Evolutionary conservation across 2,888 invertebrate genomes (phyloP), one percentile per base, ranked within the genome.

Genomic region (Brachycybe producta): DNA sequence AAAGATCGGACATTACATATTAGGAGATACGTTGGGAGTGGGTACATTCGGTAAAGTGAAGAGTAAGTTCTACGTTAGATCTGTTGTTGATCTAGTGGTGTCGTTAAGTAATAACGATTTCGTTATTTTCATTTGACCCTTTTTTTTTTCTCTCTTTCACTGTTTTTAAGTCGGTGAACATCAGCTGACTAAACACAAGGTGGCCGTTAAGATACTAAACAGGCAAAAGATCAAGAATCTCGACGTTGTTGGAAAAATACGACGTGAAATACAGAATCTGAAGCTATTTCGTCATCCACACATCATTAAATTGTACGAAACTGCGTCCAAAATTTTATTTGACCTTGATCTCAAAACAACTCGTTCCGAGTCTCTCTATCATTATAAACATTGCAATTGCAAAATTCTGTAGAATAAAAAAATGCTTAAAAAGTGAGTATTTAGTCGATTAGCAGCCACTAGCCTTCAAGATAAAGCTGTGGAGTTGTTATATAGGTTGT

Each of bases 41-140:
- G 98, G 98, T 26, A 98, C 98, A 3, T 98, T 98, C 72, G 98
- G 98, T 51, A 98, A 98, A 76, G 98, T 98, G 2, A 99, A 99
- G 75, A 92, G 79, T 79, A 68, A 65, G 73, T 61, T 23, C 21
- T 34, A 13, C 4, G 11, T 11, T 11, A 38, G 15, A 38, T 38
- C 38, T 7, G 21, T 7, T 17, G n/a, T 24, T 45, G n/a, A 13
- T 15, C 7, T 19, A 13, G 8, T 21, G 13, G 11, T 44, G 7
- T 17, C 7, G 8, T 11, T 17, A 38, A 38, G 7, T 7, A 7
- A 38, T 38, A 8, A 8, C 8, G n/a, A n/a, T n/a, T n/a, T n/a
- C n/a, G 17, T 24, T 23, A 48, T 26, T 21, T 43, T 17, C 7
- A 46, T 32, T 35, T 34, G n/a, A 17, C 21, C 11, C 19, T 15